Evolutionary conservation across 2,797 vertebrate species (phyloP).

Genomic region (Steatocranus sp.): DNA sequence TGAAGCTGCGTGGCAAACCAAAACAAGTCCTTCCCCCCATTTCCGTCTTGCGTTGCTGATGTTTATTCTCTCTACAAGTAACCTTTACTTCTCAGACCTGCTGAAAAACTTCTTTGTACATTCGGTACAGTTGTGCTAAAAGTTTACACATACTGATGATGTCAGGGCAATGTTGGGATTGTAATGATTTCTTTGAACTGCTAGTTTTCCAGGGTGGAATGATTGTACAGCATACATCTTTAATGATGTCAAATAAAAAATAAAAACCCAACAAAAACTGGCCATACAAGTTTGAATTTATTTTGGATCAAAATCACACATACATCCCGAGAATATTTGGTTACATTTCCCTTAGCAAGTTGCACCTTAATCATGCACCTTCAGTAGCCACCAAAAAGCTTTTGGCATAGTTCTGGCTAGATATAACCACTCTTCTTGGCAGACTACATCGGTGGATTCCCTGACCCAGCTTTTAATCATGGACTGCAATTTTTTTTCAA

Average conservation of each 20-base stretch:
- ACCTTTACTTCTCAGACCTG: neutral
- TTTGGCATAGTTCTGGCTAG: neutral
- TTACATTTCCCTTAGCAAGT: neutral
- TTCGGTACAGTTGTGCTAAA: neutral
- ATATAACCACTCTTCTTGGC: neutral
- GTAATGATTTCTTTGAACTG: neutral
- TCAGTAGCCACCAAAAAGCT: neutral
- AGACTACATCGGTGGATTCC: neutral
- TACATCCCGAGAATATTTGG: rapidly evolving
- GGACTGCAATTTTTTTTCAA: neutral
- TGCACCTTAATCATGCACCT: neutral
- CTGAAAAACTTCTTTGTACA: neutral
- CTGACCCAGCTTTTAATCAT: neutral
- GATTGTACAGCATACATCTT: neutral
- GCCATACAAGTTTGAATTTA: rapidly evolving
- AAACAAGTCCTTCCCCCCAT: neutral
- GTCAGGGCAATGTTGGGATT: neutral
- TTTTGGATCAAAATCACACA: neutral
- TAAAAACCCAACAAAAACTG: rapidly evolving
- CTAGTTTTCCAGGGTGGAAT: neutral
- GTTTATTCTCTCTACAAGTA: neutral
- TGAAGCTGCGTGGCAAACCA: neutral
- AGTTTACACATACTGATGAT: neutral
- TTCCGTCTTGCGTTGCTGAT: neutral
- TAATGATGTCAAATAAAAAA: neutral